These are phyloP conservation scores for Drosophila picticornis DNA, from an alignment of 2,888 invertebrate species.

Conservation along the genomic window DNA sequence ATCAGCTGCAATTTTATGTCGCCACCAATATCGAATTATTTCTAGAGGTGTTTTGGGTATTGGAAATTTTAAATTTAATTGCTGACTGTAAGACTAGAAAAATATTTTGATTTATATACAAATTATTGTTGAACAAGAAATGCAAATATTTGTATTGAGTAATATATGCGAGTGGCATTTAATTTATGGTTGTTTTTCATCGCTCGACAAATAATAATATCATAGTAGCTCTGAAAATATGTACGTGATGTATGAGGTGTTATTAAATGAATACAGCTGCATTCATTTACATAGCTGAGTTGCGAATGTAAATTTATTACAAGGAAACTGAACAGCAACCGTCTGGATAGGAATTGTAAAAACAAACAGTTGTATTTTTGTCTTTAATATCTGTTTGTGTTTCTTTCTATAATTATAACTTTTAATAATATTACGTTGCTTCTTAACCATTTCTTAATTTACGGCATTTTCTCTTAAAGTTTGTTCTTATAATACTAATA, in stretches of 20 bases:
- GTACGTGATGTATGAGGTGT: slow-evolving; percentile 15
- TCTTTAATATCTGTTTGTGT: background rate
- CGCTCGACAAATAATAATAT: slow-evolving; percentile 19
- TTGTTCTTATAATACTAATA: background rate
- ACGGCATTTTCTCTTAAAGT: background rate
- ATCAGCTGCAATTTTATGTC: slow-evolving; percentile 55
- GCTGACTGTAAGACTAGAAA: slow-evolving; percentile 43
- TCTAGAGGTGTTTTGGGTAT: background rate
- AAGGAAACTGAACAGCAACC: background rate
- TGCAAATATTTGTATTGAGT: slow-evolving; percentile 9
- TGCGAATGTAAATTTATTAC: slow-evolving; percentile 9
- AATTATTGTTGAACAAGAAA: slow-evolving; percentile 47
- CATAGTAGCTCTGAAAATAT: slow-evolving; percentile 10
- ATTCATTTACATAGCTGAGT: background rate
- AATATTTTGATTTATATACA: slow-evolving; percentile 52
- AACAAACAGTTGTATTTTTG: background rate
- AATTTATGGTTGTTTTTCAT: slow-evolving; percentile 38
- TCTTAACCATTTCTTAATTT: background rate
- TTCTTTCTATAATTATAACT: background rate
- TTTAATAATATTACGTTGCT: background rate
- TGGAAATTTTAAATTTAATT: slow-evolving; percentile 28
- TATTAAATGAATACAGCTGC: background rate
- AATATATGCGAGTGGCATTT: slow-evolving; percentile 22
- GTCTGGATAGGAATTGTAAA: background rate
- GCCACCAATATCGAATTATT: slow-evolving; percentile 8